phyloP scores from a whole-genome alignment of 2,797 vertebrate genomes.

The Macrochelys suwanniensis region DNA sequence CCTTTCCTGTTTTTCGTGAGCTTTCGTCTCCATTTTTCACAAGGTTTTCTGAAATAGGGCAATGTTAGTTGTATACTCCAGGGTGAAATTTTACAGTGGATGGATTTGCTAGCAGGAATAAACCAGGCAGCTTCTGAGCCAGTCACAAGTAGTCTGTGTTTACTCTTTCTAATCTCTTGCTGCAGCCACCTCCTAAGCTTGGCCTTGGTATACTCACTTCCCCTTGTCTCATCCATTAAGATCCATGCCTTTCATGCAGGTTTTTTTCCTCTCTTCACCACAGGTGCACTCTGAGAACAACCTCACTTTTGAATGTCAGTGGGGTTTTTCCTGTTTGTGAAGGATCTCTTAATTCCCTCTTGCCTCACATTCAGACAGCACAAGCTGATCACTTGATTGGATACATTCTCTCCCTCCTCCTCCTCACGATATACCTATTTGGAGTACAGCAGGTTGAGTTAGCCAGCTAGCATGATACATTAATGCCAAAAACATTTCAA shows the following conservation, averaged over 20 bases:
- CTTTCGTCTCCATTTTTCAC: neutral
- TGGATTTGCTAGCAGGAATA: neutral
- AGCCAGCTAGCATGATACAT: neutral
- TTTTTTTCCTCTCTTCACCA: slow-evolving; percentile 43
- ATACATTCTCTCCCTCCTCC: neutral
- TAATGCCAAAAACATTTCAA: neutral
- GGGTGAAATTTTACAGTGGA: neutral
- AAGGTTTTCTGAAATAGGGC: neutral
- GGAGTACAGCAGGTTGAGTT: neutral
- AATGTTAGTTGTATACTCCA: neutral
- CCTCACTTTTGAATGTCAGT: slow-evolving; percentile 45
- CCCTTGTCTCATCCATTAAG: neutral
- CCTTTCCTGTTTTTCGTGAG: neutral
- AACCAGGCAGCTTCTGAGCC: neutral
- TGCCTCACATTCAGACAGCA: neutral
- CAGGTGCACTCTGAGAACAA: slow-evolving; percentile 41
- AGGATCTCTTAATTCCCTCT: slow-evolving; percentile 41
- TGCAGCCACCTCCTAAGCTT: slow-evolving; percentile 9
- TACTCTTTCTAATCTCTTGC: neutral
- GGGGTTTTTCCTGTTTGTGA: slow-evolving; percentile 48
- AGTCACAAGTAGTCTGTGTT: neutral
- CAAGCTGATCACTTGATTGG: neutral
- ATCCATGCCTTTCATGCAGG: slow-evolving; percentile 6
- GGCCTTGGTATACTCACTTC: neutral
- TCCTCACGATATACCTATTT: neutral